Evolutionary conservation across 2,797 vertebrate genomes (phyloP).

Genomic region (Alcedo atthis): DNA sequence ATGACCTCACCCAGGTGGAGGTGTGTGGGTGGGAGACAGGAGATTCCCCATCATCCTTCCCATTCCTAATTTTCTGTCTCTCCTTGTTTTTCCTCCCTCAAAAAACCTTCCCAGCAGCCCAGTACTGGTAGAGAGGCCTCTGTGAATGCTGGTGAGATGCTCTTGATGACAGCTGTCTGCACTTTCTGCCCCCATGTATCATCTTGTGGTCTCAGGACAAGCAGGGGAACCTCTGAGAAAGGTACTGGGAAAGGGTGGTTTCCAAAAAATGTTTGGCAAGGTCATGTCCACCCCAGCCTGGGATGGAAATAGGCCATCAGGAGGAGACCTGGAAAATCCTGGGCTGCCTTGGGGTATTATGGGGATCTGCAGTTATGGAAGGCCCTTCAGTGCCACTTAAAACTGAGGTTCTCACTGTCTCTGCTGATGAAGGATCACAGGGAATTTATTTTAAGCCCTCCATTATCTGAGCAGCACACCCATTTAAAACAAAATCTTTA

Average conservation of each 20-base stretch:
- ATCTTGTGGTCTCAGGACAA: neutral
- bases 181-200: neutral
- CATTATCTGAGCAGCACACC: neutral
- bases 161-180: neutral
- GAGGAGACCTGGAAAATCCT: neutral
- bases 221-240: neutral
- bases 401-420: neutral
- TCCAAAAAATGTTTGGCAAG: neutral
- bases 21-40: neutral
- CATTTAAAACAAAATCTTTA: conserved; percentile 26
- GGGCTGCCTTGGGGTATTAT: neutral
- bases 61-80: neutral
- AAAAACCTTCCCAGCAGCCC: neutral
- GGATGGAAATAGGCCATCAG: neutral
- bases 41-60: neutral
- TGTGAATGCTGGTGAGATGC: fast-evolving
- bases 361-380: neutral
- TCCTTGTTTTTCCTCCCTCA: neutral
- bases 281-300: neutral
- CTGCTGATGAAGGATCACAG: neutral
- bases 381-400: neutral
- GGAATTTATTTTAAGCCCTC: conserved; percentile 9
- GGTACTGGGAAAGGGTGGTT: neutral
- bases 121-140: fast-evolving
- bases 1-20: neutral